Base-by-base conservation (phyloP, 2,888 invertebrate genomes). In the Hypomecis atomaria region DNA sequence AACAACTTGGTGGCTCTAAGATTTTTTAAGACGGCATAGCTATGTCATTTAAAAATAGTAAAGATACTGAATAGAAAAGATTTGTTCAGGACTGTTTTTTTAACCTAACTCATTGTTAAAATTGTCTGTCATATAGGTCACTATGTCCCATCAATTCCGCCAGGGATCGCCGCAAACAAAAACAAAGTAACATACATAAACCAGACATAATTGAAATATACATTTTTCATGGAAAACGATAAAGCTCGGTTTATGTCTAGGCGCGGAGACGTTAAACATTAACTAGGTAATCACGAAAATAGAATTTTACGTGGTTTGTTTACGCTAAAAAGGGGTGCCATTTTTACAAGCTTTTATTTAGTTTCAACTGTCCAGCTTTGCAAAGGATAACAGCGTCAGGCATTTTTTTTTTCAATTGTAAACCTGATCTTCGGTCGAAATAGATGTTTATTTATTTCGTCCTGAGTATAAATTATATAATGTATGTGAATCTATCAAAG, bases 141-240 rank as follows among this genome's bases (percentile, higher is more conserved):
- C 55, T 13, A 37, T 45, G 55, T 45, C 55, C 37, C 55, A 55
- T 55, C 37, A 45, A 45, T 10, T 37, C 44, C 37, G 44, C 42
- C 13, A 6, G 57, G 57, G 57, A 58, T 58, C 36, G 47, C 10
- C 43, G 0, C 40, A 47, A 56, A 49, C 54, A 48, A 54, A 59
- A 59, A 63, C 63, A 59, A 63, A 63, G 63, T 59, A 55, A n/a
- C 52, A 43, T 33, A n/a, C 63, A 63, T 63, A 63, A 63, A 63
- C 44, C 54, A 59, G 44, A 38, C 48, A 63, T 59, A 65, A 65
- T 65, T 65, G 65, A 65, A 65, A 56, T 65, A 60, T 65, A 52
- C 50, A 65, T 65, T 65, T 65, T 65, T 65, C 65, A 65, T 65
- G 65, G 65, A 52, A 65, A 60, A 37, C 65, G 10, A 60, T 65